Percentiles rank a stretch among this genome's conserved stretches.
phyloP scores from a whole-genome alignment of 2,797 vertebrate species.

The Siniperca scherzeri region DNA sequence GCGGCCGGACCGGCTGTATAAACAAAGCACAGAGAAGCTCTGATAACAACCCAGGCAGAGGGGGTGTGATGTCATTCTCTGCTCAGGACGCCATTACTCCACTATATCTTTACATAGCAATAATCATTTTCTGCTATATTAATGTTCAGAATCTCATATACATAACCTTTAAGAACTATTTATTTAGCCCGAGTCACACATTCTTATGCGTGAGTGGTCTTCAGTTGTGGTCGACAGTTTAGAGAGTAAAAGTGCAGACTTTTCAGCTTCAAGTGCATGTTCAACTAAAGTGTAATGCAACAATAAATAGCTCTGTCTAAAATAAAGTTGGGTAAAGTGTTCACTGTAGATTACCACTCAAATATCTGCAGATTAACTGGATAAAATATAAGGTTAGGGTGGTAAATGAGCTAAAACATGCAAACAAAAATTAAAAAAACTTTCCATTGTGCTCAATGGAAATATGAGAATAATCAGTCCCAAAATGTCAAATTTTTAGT shows the following conservation, averaged over 20 bases:
- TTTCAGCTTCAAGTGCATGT: no score
- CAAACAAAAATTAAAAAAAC: neutral
- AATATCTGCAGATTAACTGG: neutral
- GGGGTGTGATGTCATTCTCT: no score
- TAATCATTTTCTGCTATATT: no score
- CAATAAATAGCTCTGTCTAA: neutral
- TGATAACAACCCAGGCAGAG: no score
- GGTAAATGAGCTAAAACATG: neutral
- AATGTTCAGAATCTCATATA: no score
- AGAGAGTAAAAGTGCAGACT: neutral
- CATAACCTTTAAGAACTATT: neutral
- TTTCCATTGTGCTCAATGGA: neutral
- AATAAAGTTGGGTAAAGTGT: neutral
- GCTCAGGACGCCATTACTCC: no score
- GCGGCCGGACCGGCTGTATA: no score
- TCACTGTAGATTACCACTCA: neutral
- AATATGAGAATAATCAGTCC: neutral
- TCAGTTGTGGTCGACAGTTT: neutral
- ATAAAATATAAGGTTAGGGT: neutral
- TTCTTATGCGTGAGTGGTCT: neutral
- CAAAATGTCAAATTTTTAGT: no score
- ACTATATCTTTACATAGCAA: no score
- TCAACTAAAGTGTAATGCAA: neutral
- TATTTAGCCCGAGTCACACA: neutral
- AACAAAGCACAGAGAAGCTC: no score